Base-by-base conservation (phyloP, 2,888 invertebrate genomes). In the Opisthograptis luteolata region DNA sequence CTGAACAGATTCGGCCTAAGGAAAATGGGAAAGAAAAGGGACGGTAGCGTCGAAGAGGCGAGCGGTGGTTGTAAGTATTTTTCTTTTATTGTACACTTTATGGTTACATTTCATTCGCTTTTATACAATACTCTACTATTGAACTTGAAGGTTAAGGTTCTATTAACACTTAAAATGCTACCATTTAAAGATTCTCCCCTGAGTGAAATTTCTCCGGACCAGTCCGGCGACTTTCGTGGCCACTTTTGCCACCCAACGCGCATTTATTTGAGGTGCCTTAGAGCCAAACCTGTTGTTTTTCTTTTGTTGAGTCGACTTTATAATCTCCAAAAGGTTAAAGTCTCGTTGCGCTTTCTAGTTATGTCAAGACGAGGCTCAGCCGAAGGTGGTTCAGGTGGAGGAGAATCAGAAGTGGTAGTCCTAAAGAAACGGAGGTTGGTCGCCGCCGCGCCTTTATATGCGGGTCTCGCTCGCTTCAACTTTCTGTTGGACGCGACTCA, bases 401-500 rank as follows among this genome's bases (percentile, higher is more conserved):
- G 80, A 0, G 97, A 97, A 66, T 96, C 96, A 0, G 98, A 98
- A 77, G 96, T 96, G 62, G 96, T 98, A 0, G 94, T 97, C 1
- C 84, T 98, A 30, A 97, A 97, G 75, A 96, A 98, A 68, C 92
- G 98, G 39, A 94, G 96, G 60, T 81, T 98, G 42, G 97, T 99
- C 8, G 94, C 96, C 12, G 93, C 94, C 0, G 92, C 92, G 31
- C 94, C 95, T 0, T 92, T 99, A 9, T 95, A 94, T 68, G 94
- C 95, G n/a, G 99, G 99, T 5, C 95, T 98, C 92, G 90, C 95
- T 24, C 91, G 99, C 30, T 95, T 99, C 74, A 95, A 96, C 31
- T 98, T 99, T 80, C 88, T 99, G 20, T 81, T 99, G 59, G 99
- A 99, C 84, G 97, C 97, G 6, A 98, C 98, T 62, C 96, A 97